Evolutionary conservation across 2,888 invertebrate genomes (phyloP).

Genomic region (Amphipyra tragopoginis): DNA sequence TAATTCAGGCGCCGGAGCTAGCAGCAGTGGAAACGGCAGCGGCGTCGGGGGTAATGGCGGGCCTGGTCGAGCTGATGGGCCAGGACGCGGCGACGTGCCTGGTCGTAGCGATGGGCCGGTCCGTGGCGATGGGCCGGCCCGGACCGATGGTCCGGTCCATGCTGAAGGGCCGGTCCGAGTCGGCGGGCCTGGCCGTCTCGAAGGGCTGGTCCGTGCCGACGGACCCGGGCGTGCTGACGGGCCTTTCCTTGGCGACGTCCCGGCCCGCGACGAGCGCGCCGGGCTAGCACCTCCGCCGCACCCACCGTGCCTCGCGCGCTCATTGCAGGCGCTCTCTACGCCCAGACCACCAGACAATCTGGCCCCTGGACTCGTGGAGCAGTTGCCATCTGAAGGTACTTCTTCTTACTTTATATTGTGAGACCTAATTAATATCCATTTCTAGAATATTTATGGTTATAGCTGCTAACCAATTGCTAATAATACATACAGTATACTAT

Average conservation of each 20-base stretch:
- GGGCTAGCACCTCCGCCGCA: constrained; percentile 80
- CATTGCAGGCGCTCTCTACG: constrained; percentile 90
- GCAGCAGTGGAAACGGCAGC: constrained; percentile 74
- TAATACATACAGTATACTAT: too few relatives aligned
- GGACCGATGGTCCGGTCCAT: not conserved
- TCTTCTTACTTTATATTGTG: not conserved
- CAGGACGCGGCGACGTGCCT: not conserved
- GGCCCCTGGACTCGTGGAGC: constrained; percentile 92
- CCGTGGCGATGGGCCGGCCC: not conserved
- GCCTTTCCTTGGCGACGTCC: constrained; percentile 12
- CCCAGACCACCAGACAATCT: constrained; percentile 90
- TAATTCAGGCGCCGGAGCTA: constrained; percentile 76
- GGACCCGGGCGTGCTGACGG: constrained; percentile 3
- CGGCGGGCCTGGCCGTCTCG: not conserved
- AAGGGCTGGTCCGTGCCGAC: not conserved
- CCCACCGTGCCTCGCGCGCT: constrained; percentile 90
- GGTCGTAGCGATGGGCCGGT: not conserved
- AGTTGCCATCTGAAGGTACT: constrained; percentile 93
- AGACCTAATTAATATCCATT: too few relatives aligned
- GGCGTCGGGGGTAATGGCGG: constrained; percentile 48
- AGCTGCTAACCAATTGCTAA: too few relatives aligned
- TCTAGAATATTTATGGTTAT: too few relatives aligned
- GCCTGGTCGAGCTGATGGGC: constrained; percentile 13
- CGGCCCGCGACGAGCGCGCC: constrained; percentile 58
- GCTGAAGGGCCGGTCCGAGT: not conserved